Base-by-base conservation (phyloP, 2,888 invertebrate genomes). In the Thecocarcelia acutangulata region DNA sequence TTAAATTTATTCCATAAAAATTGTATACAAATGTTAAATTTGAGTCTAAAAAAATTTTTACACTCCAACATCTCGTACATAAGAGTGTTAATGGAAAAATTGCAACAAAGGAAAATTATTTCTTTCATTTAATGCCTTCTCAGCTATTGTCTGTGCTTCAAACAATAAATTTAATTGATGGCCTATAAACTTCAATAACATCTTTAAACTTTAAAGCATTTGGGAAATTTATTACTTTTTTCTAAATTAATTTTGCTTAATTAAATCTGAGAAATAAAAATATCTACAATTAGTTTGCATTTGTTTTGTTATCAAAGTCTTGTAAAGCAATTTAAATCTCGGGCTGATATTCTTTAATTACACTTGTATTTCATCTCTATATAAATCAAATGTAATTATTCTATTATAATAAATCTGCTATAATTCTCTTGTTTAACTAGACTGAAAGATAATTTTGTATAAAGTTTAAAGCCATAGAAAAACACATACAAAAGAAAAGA, bases 381-480 rank as follows among this genome's bases (percentile, higher is more conserved):
- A 13, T 58, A 28, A 63, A 21, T 9, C 2, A 46, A 74, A 33
- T 33, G 9, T 33, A 33, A 9, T 33, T 5, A 33, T 63, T 46
- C 19, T 37, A 46, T 33, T 61, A 28, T 42, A 28, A 33, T 59
- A 77, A 77, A 56, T 40, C 61, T 24, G 15, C 59, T 40, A 46
- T 42, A 54, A 46, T 44, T 21, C n/a, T 50, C 28, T 52, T 63
- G 56, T 64, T 78, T 24, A 46, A 76, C 46, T 28, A 37, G 37
- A 17, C 21, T 48, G 21, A 17, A 48, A 44, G 1, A 44, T n/a
- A 58, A n/a, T 50, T 28, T 28, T 42, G 42, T 33, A 33, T 42
- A 12, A 15, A 33, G 0, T 63, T 37, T 33, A 9, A 33, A 33
- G 33, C 8, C 33, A 33, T 33, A 33, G 33, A 33, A 8, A 24